Base-by-base conservation (phyloP, 2,797 vertebrate species). In the Cryptoblepharus egeriae region DNA sequence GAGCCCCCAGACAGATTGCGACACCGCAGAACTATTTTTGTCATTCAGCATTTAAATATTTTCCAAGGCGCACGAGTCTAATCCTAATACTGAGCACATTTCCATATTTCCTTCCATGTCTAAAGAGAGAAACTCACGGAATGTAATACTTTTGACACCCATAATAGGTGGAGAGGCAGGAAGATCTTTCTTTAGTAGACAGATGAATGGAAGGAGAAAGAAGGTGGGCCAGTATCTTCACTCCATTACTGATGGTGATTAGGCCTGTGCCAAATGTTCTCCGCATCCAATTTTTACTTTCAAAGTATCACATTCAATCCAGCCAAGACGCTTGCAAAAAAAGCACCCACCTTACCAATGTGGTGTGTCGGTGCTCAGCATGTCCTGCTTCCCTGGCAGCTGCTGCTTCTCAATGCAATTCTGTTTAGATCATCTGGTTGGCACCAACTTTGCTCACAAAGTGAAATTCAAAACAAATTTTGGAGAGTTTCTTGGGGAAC, bases 41-140 rank as follows among this genome's bases (percentile, higher is more conserved):
- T 68, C 65, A 32, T 87, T 86, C 64, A 64, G 64, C 61, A 74
- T 1, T 71, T 15, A 87, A 88, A 87, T 72, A 35, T 10, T 81
- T 22, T 39, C 37, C 42, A 86, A 85, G 77, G 1, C 26, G 3
- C 79, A 74, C 0, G 55, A 5, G 15, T 7, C n/a, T 79, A 74
- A 74, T 79, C 39, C 16, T 79, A 75, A 76, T 70, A 24, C 77
- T 68, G 60, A n/a, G 1, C 9, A 0, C 10, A 1, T 81, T 81
- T 74, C 80, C 72, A 58, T 75, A 75, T 75, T 13, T 57, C 30
- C 49, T 84, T 7, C 24, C 69, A 20, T n/a, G 42, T 81, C 26
- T 28, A 86, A 49, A 24, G 37, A 84, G 32, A 37, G 32, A 61
- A 87, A 92, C 8, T 13, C 72, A 55, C 77, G 80, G 30, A 42